Base-by-base conservation (phyloP, 2,888 invertebrate species). In the Boloria selene region DNA sequence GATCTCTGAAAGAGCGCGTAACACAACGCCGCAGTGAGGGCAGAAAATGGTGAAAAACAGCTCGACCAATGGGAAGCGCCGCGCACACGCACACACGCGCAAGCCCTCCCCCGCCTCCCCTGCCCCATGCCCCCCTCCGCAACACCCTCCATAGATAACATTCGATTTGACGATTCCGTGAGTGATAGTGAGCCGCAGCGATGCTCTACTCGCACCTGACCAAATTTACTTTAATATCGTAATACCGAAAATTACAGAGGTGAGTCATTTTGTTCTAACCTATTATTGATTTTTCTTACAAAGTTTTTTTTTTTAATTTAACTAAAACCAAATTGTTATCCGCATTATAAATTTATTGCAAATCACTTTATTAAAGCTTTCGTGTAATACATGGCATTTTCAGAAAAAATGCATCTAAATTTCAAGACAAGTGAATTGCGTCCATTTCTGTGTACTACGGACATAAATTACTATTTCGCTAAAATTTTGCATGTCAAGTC, bases 161-260 rank as follows among this genome's bases (percentile, higher is more conserved):
- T 70, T 74, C 73, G 70, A 69, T 72, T 70, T 65, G 72, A 68
- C 70, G 73, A 76, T 72, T 71, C 73, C 70, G 73, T 72, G 75
- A 73, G 75, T 75, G 76, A 76, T 76, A 74, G 76, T 74, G 77
- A 71, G 70, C 54, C 71, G 71, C 63, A 55, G 74, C 74, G 70
- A 74, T 72, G 75, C 70, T 70, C 56, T 56, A 55, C 69, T 71
- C 72, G 65, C 64, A 65, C 56, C 55, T 22, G 53, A 66, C 59
- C 63, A 59, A 42, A 60, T 55, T 65, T 61, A 44, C 61, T 17
- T 50, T 51, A 61, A 68, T 50, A 52, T 47, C 61, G 63, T 17
- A 59, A 61, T 49, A 53, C 14, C 55, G 45, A 61, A 59, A 59
- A 73, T 65, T 65, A 67, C 59, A 50, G 50, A 65, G 70, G 71